These are phyloP conservation scores for Hofmannophila pseudospretella DNA, from an alignment of 2,888 invertebrate genomes.

Conservation along the genomic window DNA sequence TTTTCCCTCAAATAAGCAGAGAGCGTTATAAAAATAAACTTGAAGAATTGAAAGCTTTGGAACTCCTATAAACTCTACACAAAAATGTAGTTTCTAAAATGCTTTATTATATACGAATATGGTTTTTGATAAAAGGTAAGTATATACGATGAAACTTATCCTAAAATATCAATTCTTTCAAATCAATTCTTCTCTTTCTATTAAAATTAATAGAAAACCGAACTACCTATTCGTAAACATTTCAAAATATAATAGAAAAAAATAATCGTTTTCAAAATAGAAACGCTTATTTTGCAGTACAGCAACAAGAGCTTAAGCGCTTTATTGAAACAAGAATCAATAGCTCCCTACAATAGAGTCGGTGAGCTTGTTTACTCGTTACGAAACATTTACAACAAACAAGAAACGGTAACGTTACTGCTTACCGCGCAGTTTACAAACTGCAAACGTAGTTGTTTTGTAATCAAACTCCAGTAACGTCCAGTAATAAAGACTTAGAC, in stretches of 20 bases:
- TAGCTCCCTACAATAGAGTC: conserved; percentile 21
- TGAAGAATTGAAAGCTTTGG: no score
- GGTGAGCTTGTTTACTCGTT: conserved; percentile 18
- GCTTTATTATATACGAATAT: not conserved
- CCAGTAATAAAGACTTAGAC: conserved; percentile 15
- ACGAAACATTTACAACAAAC: conserved; percentile 24
- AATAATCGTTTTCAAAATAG: no score
- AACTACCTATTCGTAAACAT: no score
- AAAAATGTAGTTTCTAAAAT: no score
- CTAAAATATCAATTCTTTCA: no score
- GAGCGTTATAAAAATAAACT: conserved; percentile 39
- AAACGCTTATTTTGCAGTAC: not conserved
- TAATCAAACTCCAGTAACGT: conserved; percentile 17
- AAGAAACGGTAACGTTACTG: conserved; percentile 10
- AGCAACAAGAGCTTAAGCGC: not conserved
- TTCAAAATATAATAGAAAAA: no score
- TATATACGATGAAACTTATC: no score
- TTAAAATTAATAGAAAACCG: no score
- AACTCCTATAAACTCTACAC: no score
- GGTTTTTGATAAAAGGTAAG: not conserved
- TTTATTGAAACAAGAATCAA: conserved; percentile 19
- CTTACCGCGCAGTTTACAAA: conserved; percentile 7
- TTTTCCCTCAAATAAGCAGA: conserved; percentile 17
- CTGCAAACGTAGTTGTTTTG: conserved; percentile 8
- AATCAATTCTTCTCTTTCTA: no score